A percentile compares a stretch with the other conserved stretches of the same genome.
Conservation (phyloP, 2,113 vertebrate genomes). For the Pavo muticus region DNA sequence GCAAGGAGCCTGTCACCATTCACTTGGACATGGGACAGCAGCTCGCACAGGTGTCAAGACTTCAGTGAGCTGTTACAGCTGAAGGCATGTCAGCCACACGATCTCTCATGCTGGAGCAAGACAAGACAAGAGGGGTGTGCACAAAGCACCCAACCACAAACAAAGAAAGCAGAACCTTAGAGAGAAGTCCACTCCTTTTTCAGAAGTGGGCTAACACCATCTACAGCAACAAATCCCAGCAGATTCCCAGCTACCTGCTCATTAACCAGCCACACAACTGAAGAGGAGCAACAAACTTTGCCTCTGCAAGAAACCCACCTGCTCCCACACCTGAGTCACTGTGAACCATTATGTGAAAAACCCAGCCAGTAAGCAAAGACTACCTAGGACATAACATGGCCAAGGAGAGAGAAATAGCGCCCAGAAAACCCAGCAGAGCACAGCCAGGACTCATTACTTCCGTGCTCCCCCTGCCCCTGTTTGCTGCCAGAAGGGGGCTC, state of each 20-base stretch:
- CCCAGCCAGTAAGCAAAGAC: not conserved
- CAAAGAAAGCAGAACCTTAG: not conserved
- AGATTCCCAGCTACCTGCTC: slow-evolving; percentile 26
- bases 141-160: accelerated
- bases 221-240: not conserved
- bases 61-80: not conserved
- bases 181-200: not conserved
- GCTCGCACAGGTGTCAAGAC: not conserved
- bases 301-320: slow-evolving; percentile 50
- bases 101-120: not conserved
- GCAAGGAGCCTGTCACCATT: accelerated
- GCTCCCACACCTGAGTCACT: slow-evolving; percentile 43
- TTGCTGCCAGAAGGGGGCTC: accelerated
- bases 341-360: not conserved
- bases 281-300: not conserved
- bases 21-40: not conserved
- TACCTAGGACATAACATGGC: not conserved
- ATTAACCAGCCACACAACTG: not conserved
- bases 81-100: not conserved
- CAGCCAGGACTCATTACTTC: accelerated
- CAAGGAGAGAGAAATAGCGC: not conserved
- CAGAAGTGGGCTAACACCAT: not conserved
- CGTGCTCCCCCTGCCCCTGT: accelerated
- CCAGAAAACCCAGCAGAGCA: not conserved
- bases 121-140: not conserved